phyloP scores from a whole-genome alignment of 1,140 invertebrate genomes.

The Metaphire vulgaris region DNA sequence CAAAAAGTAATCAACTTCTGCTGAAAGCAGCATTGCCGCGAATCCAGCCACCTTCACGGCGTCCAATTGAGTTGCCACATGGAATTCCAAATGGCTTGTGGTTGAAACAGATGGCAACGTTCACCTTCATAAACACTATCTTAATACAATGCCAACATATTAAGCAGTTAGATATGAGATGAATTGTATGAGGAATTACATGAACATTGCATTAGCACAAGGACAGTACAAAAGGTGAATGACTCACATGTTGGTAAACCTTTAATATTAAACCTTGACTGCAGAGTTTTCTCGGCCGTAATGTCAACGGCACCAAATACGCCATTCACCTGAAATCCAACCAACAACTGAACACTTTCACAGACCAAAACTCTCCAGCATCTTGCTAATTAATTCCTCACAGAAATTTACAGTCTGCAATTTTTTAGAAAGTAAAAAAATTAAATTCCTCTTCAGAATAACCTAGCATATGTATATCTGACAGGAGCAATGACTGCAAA shows the following conservation, averaged over 20 bases:
- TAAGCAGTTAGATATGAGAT: too few relatives aligned
- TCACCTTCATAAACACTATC: too few relatives aligned
- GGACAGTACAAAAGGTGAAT: too few relatives aligned
- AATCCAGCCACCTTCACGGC: too few relatives aligned
- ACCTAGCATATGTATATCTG: background rate
- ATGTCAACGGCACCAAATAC: conserved; percentile 93
- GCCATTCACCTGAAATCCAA: conserved; percentile 5
- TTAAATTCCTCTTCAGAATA: background rate
- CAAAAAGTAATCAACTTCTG: too few relatives aligned
- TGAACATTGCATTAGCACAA: too few relatives aligned
- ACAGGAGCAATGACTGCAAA: background rate
- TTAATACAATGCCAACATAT: too few relatives aligned
- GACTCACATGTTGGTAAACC: conserved; percentile 77
- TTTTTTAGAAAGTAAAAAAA: background rate
- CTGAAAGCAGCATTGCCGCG: too few relatives aligned
- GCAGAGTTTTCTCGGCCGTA: conserved; percentile 81
- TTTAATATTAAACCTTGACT: conserved; percentile 74
- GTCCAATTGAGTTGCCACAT: too few relatives aligned
- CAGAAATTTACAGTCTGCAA: background rate
- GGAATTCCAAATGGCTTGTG: too few relatives aligned
- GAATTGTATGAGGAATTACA: too few relatives aligned
- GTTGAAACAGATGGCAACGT: too few relatives aligned
- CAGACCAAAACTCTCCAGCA: background rate
- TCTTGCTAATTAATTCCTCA: background rate
- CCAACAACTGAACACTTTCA: background rate